Evolutionary conservation across 2,888 invertebrate species (phyloP).

Genomic region (Hylaea fasciaria): DNA sequence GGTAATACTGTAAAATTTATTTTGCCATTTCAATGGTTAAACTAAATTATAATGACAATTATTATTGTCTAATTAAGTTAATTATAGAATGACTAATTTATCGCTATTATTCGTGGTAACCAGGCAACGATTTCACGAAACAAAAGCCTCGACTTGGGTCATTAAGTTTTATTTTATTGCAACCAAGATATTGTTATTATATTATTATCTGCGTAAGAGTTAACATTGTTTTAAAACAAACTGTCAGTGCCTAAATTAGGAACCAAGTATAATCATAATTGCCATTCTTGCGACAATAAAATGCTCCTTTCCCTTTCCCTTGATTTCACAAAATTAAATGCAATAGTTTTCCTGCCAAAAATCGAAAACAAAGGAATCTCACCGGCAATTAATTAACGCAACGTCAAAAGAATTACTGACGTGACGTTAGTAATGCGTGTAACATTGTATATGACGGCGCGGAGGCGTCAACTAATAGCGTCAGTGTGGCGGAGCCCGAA

Average conservation of each 20-base stretch:
- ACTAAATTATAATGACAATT: too few relatives aligned
- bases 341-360: conserved; percentile 5
- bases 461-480: conserved; percentile 61
- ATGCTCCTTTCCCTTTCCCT: background rate
- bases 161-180: conserved; percentile 42
- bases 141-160: conserved; percentile 32
- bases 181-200: conserved; percentile 5
- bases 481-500: conserved; percentile 47
- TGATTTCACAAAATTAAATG: background rate
- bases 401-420: conserved; percentile 31
- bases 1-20: too few relatives aligned
- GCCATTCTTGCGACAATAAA: background rate
- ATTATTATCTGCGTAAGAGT: conserved; percentile 14
- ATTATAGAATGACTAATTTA: background rate
- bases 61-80: background rate
- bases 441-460: conserved; percentile 34
- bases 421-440: conserved; percentile 19
- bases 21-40: too few relatives aligned
- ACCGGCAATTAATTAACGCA: conserved; percentile 2
- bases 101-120: conserved; percentile 9
- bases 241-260: background rate
- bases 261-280: background rate
- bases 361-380: background rate
- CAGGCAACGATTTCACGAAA: conserved; percentile 11
- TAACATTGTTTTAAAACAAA: conserved; percentile 22